Conservation (phyloP, 2,797 vertebrate species). For the Trematomus bernacchii region DNA sequence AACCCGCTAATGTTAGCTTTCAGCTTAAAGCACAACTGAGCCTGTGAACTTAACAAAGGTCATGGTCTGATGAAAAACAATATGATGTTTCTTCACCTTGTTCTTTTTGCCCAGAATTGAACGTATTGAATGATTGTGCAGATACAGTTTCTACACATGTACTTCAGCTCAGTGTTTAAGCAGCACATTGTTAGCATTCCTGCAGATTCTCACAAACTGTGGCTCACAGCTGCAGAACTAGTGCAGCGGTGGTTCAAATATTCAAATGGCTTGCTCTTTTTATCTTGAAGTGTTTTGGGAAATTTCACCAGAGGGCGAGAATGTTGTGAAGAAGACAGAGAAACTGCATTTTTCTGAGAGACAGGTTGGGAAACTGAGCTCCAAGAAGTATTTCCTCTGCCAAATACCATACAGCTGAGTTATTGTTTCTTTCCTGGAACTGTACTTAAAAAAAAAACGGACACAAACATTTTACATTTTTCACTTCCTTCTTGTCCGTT, state of each 20-base stretch:
- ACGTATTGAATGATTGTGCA: neutral
- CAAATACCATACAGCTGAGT: neutral
- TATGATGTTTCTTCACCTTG: too few relatives aligned
- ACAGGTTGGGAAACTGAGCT: neutral
- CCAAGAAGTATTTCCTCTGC: neutral
- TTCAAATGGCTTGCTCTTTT: slow-evolving; percentile 11
- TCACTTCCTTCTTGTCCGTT: neutral
- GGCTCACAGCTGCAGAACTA: slow-evolving; percentile 9
- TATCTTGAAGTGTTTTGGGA: slow-evolving; percentile 1
- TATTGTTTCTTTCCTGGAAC: neutral
- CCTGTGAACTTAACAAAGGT: neutral
- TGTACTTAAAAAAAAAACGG: too few relatives aligned
- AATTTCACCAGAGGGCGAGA: slow-evolving; percentile 11
- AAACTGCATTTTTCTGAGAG: neutral
- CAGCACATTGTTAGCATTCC: slow-evolving; percentile 60
- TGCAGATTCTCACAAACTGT: slow-evolving; percentile 2
- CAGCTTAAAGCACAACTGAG: neutral
- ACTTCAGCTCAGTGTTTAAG: slow-evolving; percentile 31
- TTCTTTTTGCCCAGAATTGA: neutral
- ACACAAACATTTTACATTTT: neutral
- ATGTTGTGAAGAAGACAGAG: neutral
- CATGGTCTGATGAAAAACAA: neutral
- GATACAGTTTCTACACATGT: slow-evolving; percentile 22
- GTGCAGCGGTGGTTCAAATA: neutral
- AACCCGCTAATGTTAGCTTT: neutral